A percentile compares a stretch with the other conserved stretches of the same genome.
Conservation (phyloP, 37 sponge, comb jelly and placozoan species). For the Hexactinellida sp. region DNA sequence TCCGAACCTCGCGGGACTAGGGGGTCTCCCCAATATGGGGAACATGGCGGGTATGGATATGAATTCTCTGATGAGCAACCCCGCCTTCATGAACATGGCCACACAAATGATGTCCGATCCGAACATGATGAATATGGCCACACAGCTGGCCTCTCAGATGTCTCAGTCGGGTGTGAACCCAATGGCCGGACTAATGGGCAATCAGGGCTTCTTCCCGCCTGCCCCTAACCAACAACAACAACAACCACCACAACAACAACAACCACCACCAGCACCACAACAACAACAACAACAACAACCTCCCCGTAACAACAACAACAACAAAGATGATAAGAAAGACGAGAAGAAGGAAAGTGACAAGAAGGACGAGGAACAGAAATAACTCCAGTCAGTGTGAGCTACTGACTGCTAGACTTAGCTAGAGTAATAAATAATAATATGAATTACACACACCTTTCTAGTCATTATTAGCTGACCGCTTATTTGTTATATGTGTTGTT, state of each 20-base stretch:
- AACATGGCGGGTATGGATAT: background rate
- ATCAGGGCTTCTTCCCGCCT: background rate
- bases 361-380: background rate
- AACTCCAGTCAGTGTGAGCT: background rate
- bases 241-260: background rate
- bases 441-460: background rate
- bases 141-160: background rate
- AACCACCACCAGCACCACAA: background rate
- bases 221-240: background rate
- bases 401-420: background rate
- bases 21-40: background rate
- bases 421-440: background rate
- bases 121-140: slow-evolving; percentile 6
- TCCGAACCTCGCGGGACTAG: background rate
- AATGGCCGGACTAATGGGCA: background rate
- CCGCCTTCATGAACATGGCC: slow-evolving; percentile 6
- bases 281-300: background rate
- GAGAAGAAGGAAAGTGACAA: background rate
- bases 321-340: slow-evolving; percentile 1
- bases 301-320: background rate
- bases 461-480: background rate
- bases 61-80: background rate
- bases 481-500: background rate
- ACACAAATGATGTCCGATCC: slow-evolving; percentile 1
- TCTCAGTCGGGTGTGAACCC: background rate